Evolutionary conservation across 2,797 vertebrate species (phyloP), one percentile per base, ranked within the genome.

Genomic region (Eremophila alpestris): DNA sequence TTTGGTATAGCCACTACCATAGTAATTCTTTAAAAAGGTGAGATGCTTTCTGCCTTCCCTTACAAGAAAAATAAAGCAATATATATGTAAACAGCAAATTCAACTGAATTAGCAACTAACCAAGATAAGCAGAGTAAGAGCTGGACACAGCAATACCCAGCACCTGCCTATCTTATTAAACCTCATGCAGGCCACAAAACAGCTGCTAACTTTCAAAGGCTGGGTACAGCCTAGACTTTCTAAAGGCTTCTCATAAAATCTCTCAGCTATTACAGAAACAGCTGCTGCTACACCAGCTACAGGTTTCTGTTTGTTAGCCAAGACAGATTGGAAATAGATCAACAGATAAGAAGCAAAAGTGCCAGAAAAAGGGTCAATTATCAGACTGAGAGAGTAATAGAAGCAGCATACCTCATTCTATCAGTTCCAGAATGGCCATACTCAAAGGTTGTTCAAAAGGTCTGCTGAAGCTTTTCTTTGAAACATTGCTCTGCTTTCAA

Each of bases 181-280:
- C 32, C 20, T 56, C 63, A 63, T 14, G 34, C 6, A 81, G 86
- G 36, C 69, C 43, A 46, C 4, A 10, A 79, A 73, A 67, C 23
- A 58, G n/a, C 36, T 59, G 46, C 58, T 60, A 60, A 63, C 19
- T 81, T 18, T 45, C 43, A 81, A 86, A 81, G 51, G 41, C 70
- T 63, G 17, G 27, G 14, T 76, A 70, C 14, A 76, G 59, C 32
- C 54, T 56, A 77, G 74, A 74, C 70, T 67, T 89, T 46, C 26
- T 46, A 68, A 82, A 87, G 70, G 74, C 46, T 87, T 90, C 73
- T 83, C 40, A 64, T 16, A 81, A 86, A 70, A 71, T 32, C n/a
- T 80, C 58, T 80, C 73, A 79, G 40, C 36, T 88, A 45, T 77
- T 88, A 83, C 32, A 94, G 52, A 83, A 91, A 60, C 67, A 93